These are phyloP conservation scores for Paramuricea clavata DNA, from an alignment of 92 coral and sea anemone genomes.

Conservation along the genomic window DNA sequence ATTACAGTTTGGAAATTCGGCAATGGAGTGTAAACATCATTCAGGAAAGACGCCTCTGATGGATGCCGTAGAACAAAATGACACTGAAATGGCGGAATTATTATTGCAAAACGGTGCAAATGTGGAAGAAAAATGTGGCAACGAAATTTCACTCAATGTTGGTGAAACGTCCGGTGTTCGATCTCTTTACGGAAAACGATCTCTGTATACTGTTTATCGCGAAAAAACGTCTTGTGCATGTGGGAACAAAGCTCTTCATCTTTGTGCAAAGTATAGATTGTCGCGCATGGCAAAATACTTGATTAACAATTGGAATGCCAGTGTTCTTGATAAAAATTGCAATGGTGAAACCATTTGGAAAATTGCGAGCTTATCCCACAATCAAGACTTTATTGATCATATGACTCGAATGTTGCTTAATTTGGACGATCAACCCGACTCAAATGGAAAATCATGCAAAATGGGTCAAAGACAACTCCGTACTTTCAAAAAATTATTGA, in stretches of 20 bases:
- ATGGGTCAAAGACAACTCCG: neutral
- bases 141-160: neutral
- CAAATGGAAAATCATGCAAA: neutral
- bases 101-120: constrained; percentile 48
- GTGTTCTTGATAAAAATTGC: constrained; percentile 18
- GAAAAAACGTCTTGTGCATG: constrained; percentile 16
- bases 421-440: neutral
- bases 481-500: constrained; percentile 6
- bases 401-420: constrained; percentile 9
- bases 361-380: constrained; percentile 17
- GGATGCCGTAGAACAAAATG: constrained; percentile 69
- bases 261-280: constrained; percentile 10
- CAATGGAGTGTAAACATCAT: constrained; percentile 66
- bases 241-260: constrained; percentile 36
- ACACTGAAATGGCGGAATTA: constrained; percentile 27
- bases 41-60: constrained; percentile 77
- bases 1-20: constrained; percentile 8
- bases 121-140: constrained; percentile 53
- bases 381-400: constrained; percentile 24
- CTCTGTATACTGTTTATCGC: constrained; percentile 25
- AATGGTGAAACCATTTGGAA: neutral
- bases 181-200: neutral
- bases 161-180: neutral
- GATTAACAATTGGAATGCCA: constrained; percentile 12
- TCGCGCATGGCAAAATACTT: constrained; percentile 23